Evolutionary conservation across 2,113 vertebrate species (phyloP).

Genomic region (Daboia siamensis): DNA sequence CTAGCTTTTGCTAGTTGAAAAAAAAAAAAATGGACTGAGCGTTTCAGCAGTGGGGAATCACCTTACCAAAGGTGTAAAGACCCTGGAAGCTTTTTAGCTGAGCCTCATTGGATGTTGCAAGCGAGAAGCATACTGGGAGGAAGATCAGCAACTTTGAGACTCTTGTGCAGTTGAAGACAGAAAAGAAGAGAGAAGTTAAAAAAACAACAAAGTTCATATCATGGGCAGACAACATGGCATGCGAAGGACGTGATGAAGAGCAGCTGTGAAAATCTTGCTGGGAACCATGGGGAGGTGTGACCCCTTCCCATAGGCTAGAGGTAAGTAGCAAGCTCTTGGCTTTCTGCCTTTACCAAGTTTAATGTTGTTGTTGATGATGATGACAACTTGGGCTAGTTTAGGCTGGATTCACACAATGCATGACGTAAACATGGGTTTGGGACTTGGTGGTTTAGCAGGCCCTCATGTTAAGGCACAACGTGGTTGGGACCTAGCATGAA

Average conservation of each 20-base stretch:
- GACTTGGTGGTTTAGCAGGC: neutral
- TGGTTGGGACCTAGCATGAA: neutral
- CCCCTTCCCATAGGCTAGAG: slow-evolving; percentile 48
- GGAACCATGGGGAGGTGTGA: neutral
- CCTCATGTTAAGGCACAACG: neutral
- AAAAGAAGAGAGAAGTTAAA: neutral
- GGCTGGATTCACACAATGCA: neutral
- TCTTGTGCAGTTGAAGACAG: neutral
- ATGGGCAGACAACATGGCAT: neutral
- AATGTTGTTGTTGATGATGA: neutral
- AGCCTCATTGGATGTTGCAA: accelerated
- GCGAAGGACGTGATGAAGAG: neutral
- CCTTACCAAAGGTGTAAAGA: slow-evolving; percentile 10
- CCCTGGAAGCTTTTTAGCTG: neutral
- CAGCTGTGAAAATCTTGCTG: neutral
- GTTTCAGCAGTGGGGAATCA: neutral
- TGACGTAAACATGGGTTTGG: neutral
- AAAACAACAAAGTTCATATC: neutral
- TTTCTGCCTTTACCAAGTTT: neutral
- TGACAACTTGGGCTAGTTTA: neutral
- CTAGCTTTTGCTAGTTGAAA: slow-evolving; percentile 42
- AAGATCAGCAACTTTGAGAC: neutral
- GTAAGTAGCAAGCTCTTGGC: slow-evolving; percentile 40
- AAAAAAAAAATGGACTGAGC: slow-evolving; percentile 9
- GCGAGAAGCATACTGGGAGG: neutral